These are phyloP conservation scores for Tetramorium bicarinatum DNA, from an alignment of 2,888 invertebrate genomes.

Conservation along the genomic window DNA sequence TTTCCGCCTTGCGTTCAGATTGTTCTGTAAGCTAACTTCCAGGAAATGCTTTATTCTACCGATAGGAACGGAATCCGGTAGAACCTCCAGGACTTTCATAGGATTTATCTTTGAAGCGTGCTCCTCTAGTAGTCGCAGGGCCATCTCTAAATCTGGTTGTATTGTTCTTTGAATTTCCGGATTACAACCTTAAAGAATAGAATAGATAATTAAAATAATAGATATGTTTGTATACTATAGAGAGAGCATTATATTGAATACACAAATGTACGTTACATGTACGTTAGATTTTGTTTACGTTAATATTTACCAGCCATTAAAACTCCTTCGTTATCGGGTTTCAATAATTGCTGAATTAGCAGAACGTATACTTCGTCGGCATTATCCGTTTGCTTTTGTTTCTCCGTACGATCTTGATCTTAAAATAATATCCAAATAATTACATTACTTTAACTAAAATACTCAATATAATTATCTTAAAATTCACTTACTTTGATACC, in stretches of 20 bases:
- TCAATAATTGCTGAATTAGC: constrained; percentile 88
- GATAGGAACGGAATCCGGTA: constrained; percentile 94
- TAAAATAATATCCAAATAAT: constrained; percentile 32
- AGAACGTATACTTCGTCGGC: constrained; percentile 88
- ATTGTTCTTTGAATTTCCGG: constrained; percentile 87
- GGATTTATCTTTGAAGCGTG: constrained; percentile 95
- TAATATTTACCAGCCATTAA: constrained; percentile 77
- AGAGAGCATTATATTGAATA: not conserved
- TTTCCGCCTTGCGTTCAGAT: constrained; percentile 91
- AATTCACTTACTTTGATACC: constrained; percentile 80
- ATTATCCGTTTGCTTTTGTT: constrained; percentile 79
- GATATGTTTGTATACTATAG: no score
- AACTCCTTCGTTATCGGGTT: constrained; percentile 83
- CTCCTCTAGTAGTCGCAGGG: constrained; percentile 93
- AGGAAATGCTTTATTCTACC: constrained; percentile 92
- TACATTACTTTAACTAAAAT: not conserved
- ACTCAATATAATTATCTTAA: not conserved
- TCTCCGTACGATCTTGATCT: constrained; percentile 78
- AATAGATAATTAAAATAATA: not conserved
- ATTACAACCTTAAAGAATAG: constrained; percentile 71
- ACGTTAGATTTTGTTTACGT: not conserved
- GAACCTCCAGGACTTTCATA: constrained; percentile 91
- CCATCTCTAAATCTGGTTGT: constrained; percentile 92
- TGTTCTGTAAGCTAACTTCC: constrained; percentile 92
- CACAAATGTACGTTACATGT: not conserved